Base-by-base conservation (phyloP, 2,113 vertebrate species). In the Clarias gariepinus region DNA sequence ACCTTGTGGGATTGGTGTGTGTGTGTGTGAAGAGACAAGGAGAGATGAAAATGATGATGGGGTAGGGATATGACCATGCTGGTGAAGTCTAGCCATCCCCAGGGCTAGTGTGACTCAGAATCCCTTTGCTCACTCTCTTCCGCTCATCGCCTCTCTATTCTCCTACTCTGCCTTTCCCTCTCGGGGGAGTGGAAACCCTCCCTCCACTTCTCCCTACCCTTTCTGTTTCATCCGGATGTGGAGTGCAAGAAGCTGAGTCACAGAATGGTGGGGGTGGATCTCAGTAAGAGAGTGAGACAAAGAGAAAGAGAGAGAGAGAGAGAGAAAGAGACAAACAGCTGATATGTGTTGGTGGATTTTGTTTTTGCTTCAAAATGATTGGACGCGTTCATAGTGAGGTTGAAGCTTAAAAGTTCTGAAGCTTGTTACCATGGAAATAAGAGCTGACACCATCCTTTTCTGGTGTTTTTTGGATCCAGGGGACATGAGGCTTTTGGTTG, bases 391-490 rank as follows among this genome's bases (percentile, higher is more conserved):
- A 91, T 90, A 92, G 89, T 86, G 87, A 90, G 93, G 92, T 92
- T 80, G 88, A 91, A 36, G 81, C 90, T 93, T 87, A 89, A 91
- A 92, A 94, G 91, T 91, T 93, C 93, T 90, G 89, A 92, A 88
- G 90, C 82, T 92, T 95, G 94, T 95, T 94, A 92, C 94, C 94
- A 95, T 95, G 93, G 94, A 89, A 82, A 95, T 93, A 88, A 91
- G 91, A 91, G 91, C 92, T 92, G 92, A 92, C 91, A 94, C 92
- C 90, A 85, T 91, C 90, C 86, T 82, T 87, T 88, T 87, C 91
- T 93, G 91, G 90, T 88, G 76, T 84, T 89, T 85, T 91, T 90
- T 89, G 81, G 90, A 89, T 87, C 85, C 87, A 64, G 87, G 82
- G 84, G 64, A 28, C 57, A 87, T 55, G 33, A 91, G 73, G 88